phyloP scores from a whole-genome alignment of 2,113 vertebrate species.

The Callaeas wilsoni region DNA sequence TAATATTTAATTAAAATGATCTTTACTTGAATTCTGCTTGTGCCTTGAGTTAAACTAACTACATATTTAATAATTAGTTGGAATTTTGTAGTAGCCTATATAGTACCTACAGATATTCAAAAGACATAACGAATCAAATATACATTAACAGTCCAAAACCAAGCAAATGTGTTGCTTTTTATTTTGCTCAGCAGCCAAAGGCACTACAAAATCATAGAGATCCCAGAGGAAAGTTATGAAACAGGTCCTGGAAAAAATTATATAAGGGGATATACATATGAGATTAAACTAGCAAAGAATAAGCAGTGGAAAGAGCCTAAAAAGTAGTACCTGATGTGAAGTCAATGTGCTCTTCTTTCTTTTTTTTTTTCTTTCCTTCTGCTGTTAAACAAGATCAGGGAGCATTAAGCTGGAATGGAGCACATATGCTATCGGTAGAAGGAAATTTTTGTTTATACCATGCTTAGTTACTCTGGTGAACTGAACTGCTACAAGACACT shows the following conservation, averaged over 20 bases:
- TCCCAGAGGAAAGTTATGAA: background rate
- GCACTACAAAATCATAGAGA: background rate
- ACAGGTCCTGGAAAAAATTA: background rate
- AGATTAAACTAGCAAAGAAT: background rate
- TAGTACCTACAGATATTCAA: background rate
- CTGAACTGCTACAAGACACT: background rate
- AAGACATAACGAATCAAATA: background rate
- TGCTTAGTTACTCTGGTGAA: background rate
- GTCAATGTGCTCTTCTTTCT: background rate
- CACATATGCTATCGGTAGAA: background rate
- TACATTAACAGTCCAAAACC: background rate
- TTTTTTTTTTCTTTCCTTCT: background rate
- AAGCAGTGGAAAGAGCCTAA: background rate
- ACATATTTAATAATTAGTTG: background rate
- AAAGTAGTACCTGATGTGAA: background rate
- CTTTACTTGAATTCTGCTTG: background rate
- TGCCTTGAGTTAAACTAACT: background rate
- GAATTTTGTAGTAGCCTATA: background rate
- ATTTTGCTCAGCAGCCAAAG: background rate
- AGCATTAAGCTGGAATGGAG: background rate
- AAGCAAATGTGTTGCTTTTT: background rate
- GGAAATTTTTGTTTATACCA: background rate
- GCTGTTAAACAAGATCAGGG: background rate
- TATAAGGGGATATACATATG: background rate
- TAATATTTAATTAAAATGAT: background rate